These are phyloP conservation scores for Clupea harengus DNA, from an alignment of 2,113 vertebrate species.

Conservation along the genomic window DNA sequence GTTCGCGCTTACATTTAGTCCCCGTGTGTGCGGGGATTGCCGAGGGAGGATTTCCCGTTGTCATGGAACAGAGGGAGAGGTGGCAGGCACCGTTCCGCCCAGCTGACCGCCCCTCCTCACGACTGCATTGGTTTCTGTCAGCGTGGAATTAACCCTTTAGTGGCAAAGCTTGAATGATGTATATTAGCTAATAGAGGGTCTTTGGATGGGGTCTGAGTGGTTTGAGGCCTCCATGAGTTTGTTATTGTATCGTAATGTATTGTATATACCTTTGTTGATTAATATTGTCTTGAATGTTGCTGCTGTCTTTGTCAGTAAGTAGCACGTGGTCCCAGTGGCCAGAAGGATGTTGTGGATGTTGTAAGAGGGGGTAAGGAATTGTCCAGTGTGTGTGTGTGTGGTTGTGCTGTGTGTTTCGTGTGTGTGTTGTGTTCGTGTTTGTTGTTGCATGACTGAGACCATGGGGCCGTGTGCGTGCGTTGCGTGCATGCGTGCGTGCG, in stretches of 20 bases:
- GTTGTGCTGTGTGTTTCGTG: too few species aligned
- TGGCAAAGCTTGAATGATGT: not conserved
- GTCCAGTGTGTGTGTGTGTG: too few species aligned
- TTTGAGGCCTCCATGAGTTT: not conserved
- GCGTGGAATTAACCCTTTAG: not conserved
- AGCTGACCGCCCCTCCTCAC: conserved; percentile 5
- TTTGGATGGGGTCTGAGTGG: not conserved
- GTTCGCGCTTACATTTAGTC: not conserved
- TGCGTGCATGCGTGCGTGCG: not conserved
- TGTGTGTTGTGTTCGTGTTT: too few species aligned
- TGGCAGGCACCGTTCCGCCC: not conserved
- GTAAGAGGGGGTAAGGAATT: too few species aligned
- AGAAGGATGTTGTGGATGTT: not conserved
- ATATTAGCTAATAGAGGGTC: not conserved
- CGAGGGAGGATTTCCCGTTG: conserved; percentile 24
- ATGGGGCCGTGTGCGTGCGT: too few species aligned
- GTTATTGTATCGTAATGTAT: not conserved
- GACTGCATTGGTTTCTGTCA: not conserved
- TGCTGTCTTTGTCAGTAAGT: too few species aligned
- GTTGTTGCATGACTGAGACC: too few species aligned
- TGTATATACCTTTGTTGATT: not conserved
- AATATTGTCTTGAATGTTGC: not conserved
- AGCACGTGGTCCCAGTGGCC: not conserved
- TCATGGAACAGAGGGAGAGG: conserved; percentile 36
- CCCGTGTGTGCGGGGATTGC: conserved; percentile 19